Evolutionary conservation across 2,797 vertebrate species (phyloP).

Genomic region (Mormyrus hasselquistii): DNA sequence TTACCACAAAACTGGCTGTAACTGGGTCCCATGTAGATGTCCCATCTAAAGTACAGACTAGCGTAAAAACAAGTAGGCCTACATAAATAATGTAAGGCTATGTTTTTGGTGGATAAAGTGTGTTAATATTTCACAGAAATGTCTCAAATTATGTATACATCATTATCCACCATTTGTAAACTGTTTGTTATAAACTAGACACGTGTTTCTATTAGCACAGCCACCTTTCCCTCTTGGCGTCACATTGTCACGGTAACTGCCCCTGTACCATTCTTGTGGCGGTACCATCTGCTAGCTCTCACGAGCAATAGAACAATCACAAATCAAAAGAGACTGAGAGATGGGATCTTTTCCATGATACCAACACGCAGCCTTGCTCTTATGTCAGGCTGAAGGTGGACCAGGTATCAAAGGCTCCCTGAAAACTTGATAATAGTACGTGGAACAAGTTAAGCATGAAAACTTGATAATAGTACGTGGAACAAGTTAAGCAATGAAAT

Average conservation of each 20-base stretch:
- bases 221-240: neutral
- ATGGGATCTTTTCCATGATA: neutral
- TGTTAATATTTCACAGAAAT: neutral
- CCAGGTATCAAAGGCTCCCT: neutral
- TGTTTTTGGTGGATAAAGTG: neutral
- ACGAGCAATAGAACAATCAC: neutral
- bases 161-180: neutral
- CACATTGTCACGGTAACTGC: constrained; percentile 12
- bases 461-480: neutral
- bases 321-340: neutral
- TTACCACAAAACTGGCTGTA: neutral
- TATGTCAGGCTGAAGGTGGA: neutral
- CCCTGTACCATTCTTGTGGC: neutral
- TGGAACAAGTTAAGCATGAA: neutral
- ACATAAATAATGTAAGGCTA: neutral
- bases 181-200: neutral
- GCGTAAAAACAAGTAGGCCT: neutral
- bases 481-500: neutral
- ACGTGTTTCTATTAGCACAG: neutral
- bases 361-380: neutral
- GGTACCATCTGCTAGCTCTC: neutral
- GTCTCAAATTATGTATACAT: neutral
- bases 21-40: neutral
- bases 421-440: neutral
- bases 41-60: neutral